Base-by-base conservation (phyloP, 2,888 invertebrate species). In the Nyleta sp. region DNA sequence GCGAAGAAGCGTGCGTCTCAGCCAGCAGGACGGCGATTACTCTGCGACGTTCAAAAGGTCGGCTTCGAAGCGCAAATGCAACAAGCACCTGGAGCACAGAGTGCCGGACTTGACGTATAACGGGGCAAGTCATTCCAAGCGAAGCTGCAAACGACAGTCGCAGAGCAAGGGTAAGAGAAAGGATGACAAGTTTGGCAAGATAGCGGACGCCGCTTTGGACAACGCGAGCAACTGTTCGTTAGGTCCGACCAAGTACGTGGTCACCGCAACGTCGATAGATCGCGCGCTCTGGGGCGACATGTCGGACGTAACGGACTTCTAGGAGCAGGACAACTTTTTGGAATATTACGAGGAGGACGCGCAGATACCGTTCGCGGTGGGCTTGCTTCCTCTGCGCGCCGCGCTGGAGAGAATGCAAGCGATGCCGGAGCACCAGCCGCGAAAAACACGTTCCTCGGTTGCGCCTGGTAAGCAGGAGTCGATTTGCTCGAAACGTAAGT, bases 281-380 rank as follows among this genome's bases (percentile, higher is more conserved):
- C 85, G 90, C n/a, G 87, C 90, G 0, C 80, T 89, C 2, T 90
- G 90, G 90, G 90, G 90, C 2, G 90, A 90, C 31, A 89, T 89
- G 90, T 87, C 90, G 0, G 90, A 90, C 70, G 78, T 86, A 46
- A 76, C 78, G n/a, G 83, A 82, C 13, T 82, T 82, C 18, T 83
- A 86, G 13, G 81, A 77, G 42, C 67, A 78, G 0, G 78, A 80
- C 20, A 74, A 83, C 57, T 65, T 83, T 5, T 24, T 81, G 3
- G 86, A 87, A 18, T 83, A 82, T 53, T 82, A 72, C 28, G 88
- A 89, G 2, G 83, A 88, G n/a, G 88, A 89, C 44, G 89, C 89
- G 10, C 89, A 91, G 82, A 91, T 91, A 55, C 91, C 91, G 4
- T 91, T 90, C 53, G 91, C 91, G 2, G 91, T 91, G 7, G 91